Base-by-base conservation (phyloP, 2,888 invertebrate genomes). In the Graphium colonna region DNA sequence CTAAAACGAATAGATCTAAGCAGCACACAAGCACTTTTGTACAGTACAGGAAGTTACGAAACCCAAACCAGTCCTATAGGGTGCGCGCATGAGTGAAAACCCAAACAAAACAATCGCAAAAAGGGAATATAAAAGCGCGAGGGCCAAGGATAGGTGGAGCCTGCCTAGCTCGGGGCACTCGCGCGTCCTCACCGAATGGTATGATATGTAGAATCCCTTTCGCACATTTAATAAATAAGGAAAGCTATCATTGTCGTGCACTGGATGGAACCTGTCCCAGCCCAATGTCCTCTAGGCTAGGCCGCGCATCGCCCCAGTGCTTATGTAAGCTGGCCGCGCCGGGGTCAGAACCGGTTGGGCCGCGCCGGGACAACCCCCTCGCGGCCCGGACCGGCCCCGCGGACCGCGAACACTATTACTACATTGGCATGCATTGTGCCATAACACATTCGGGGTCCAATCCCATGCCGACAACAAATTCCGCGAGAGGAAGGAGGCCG, bases 301-400 rank as follows among this genome's bases (percentile, higher is more conserved):
- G 51, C 15, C 18, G 16, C 16, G 18, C 33, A 46, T 36, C 13
- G 13, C 13, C 21, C 13, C 13, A 42, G 16, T n/a, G 16, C 40
- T 39, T 42, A 42, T 33, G 36, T 42, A 50, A 50, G 15, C 36
- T 13, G 8, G 13, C 36, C 42, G 33, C 18, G 33, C 42, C 50
- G 42, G 16, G 16, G 39, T n/a, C n/a, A n/a, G n/a, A n/a, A n/a
- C n/a, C 40, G 38, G 36, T 36, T 43, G 43, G 51, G 51, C 15
- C 18, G 16, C 16, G 18, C 33, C 21, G 42, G 15, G 33, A 41
- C 2, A 51, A 51, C 51, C 51, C 43, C 51, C 44, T 43, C n/a
- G 13, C 33, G 15, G 17, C 18, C 9, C 3, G 36, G 21, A 18
- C 46, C 36, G 1, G 36, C 17, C 45, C 45, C 31, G 45, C 18